phyloP scores from a whole-genome alignment of 2,888 invertebrate genomes.

The Tholera decimalis region DNA sequence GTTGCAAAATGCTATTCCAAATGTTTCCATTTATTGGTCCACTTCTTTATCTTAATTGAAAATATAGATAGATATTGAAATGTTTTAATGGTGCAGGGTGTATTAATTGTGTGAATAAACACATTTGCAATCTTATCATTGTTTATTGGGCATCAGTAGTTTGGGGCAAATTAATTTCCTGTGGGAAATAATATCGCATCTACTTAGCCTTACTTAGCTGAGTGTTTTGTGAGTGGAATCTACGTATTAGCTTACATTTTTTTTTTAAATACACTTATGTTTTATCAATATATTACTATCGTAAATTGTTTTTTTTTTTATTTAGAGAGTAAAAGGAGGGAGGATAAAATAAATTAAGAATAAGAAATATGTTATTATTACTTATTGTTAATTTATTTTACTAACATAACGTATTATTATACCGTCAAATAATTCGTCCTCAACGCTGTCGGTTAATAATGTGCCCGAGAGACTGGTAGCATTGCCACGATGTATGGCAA shows the following conservation, averaged over 20 bases:
- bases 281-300: conserved; percentile 22
- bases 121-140: conserved; percentile 82
- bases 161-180: conserved; percentile 78
- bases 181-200: conserved; percentile 73
- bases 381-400: too few relatives aligned
- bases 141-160: conserved; percentile 74
- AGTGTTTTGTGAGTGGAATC: conserved; percentile 15
- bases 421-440: too few relatives aligned
- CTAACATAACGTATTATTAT: too few relatives aligned
- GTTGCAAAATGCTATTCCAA: conserved; percentile 74
- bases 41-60: conserved; percentile 84
- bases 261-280: conserved; percentile 1
- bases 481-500: too few relatives aligned
- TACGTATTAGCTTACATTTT: conserved; percentile 8
- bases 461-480: too few relatives aligned
- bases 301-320: conserved; percentile 29
- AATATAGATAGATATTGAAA: conserved; percentile 73
- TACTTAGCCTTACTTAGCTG: not conserved
- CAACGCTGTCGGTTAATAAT: too few relatives aligned
- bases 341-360: too few relatives aligned
- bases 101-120: conserved; percentile 82
- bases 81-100: conserved; percentile 68
- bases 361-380: too few relatives aligned
- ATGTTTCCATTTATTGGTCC: conserved; percentile 70
- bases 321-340: too few relatives aligned